Base-by-base conservation (phyloP, 2,797 vertebrate genomes). In the Hoplostethus atlanticus region DNA sequence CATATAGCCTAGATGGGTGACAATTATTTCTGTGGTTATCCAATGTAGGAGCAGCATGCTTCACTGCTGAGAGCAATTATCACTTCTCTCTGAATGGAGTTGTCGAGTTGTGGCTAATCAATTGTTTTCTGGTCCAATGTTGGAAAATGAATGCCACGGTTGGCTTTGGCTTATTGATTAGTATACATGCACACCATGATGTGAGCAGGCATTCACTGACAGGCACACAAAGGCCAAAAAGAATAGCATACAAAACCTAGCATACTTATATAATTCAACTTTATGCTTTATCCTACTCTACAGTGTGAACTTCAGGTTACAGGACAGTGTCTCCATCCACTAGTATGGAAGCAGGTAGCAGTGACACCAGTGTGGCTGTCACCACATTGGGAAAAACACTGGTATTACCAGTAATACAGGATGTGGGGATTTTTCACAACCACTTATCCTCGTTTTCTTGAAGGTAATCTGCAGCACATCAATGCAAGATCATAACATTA, bases 131-230 rank as follows among this genome's bases (percentile, higher is more conserved):
- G 21, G 21, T 21, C 21, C 68, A 59, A 64, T 56, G 2, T 71
- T 68, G 76, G 64, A 64, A 81, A 84, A 79, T 31, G 36, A 88
- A 69, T 44, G 63, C 53, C 17, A 48, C 61, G 64, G 5, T 75
- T 82, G 84, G 85, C 79, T 87, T 80, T 77, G 79, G 76, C 71
- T 67, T 77, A 90, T 92, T 46, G 87, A 91, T 86, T 51, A 25
- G 72, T 75, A 48, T 42, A 73, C 74, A 85, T 64, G 62, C 78
- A 67, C 75, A 54, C 70, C 17, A 25, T 86, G 86, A 89, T 73
- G 79, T 84, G 68, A 87, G 76, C 77, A 76, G 76, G 47, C 83
- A 0, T 59, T 77, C 77, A 53, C 79, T 60, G 84, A 85, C 86
- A 77, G 16, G 70, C 69, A 36, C 77, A 85, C 71, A 82, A 74